Percentiles rank a stretch among this genome's conserved stretches.
Conservation (phyloP, 1,140 invertebrate genomes). For the Aphelinus atriplicis region DNA sequence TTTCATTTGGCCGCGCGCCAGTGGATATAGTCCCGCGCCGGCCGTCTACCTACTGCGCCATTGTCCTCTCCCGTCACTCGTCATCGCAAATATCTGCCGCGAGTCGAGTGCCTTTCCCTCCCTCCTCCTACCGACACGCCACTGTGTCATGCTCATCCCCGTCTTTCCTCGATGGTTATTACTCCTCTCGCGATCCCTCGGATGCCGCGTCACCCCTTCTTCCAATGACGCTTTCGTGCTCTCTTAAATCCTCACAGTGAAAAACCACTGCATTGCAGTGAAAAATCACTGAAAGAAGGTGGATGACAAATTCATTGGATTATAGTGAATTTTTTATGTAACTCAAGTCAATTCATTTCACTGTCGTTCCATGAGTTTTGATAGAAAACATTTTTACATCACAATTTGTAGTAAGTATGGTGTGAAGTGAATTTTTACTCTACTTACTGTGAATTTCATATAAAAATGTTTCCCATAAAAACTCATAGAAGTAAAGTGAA, state of each 20-base stretch:
- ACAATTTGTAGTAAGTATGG: too few species aligned
- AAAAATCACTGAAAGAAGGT: too few species aligned
- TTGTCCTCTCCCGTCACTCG: background rate
- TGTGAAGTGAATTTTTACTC: too few species aligned
- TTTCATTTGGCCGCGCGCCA: conserved; percentile 48
- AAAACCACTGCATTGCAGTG: too few species aligned
- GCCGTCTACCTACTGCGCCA: background rate
- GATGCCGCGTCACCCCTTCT: background rate
- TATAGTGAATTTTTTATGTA: too few species aligned
- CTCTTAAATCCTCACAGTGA: background rate
- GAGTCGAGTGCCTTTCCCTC: background rate
- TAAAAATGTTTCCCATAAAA: too few species aligned
- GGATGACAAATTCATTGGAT: too few species aligned
- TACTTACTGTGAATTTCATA: too few species aligned
- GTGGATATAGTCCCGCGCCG: conserved; percentile 27
- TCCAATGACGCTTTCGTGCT: background rate
- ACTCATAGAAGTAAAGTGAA: too few species aligned
- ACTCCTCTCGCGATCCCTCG: background rate
- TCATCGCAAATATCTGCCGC: conserved; percentile 17
- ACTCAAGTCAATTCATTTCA: background rate
- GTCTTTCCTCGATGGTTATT: background rate
- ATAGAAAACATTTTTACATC: too few species aligned
- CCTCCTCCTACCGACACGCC: background rate
- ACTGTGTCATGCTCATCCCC: too few species aligned
- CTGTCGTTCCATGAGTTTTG: background rate